A percentile compares a stretch with the other conserved stretches of the same genome.
These are phyloP conservation scores for Incurvaria masculella DNA, from an alignment of 2,888 invertebrate genomes.

Conservation along the genomic window DNA sequence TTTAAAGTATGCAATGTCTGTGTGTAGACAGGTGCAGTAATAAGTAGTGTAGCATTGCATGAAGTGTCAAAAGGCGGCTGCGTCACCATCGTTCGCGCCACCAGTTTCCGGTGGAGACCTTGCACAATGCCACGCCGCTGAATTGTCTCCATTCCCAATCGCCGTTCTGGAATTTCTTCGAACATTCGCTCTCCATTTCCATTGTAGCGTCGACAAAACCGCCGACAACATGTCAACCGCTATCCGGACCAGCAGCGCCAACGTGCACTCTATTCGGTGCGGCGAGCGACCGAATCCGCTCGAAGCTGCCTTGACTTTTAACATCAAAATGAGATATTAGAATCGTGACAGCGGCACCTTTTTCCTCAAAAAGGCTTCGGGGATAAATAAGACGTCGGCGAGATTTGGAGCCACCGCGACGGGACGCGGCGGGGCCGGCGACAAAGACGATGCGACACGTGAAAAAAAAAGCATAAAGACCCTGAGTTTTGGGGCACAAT, in stretches of 20 bases:
- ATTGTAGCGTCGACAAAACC: neutral
- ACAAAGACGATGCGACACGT: conserved; percentile 33
- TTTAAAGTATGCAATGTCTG: no score
- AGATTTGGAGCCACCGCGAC: neutral
- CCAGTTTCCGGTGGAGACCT: no score
- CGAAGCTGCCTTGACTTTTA: neutral
- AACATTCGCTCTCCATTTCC: neutral
- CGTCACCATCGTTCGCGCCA: no score
- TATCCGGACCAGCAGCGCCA: neutral
- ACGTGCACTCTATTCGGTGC: neutral
- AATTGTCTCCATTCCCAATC: no score
- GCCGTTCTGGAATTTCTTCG: neutral
- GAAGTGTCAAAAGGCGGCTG: no score
- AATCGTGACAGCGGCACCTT: conserved; percentile 18
- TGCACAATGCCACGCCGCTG: no score
- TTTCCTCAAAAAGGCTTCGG: conserved; percentile 25
- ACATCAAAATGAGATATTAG: neutral
- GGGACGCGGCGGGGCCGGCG: neutral
- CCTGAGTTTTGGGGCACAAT: conserved; percentile 50
- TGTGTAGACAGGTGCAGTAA: no score
- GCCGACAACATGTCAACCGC: no score
- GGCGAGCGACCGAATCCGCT: neutral
- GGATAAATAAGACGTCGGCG: conserved; percentile 43
- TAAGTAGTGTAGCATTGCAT: no score
- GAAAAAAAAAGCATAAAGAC: conserved; percentile 49